Evolutionary conservation across 2,888 invertebrate species (phyloP), one percentile per base, ranked within the genome.

Genomic region (Pseudoips prasinana): DNA sequence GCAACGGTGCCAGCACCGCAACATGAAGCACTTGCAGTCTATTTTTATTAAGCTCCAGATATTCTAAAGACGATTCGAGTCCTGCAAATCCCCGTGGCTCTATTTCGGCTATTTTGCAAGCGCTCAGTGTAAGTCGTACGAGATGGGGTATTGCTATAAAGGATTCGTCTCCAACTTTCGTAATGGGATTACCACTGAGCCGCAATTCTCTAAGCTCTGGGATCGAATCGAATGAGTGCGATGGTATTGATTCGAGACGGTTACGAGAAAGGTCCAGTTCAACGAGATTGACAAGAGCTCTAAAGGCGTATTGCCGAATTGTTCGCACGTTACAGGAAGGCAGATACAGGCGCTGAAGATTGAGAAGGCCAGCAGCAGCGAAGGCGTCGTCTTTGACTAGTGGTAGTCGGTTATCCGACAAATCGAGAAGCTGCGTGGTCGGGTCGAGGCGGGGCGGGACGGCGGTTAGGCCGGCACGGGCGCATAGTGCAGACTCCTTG

Each of bases 251-350:
- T 14, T 81, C 82, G 18, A 96, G 81, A 30, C 90, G 83, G 73
- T 96, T 96, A 55, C 92, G 90, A 50, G 95, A 94, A 41, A 96
- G 84, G 69, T 96, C 95, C 45, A 96, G 82, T 70, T 96, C 95
- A 2, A 96, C 94, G 25, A 96, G 84, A 71, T 96, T 96, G 42
- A 92, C 94, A 18, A 96, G 90, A 55, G 93, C 92, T 51, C 93
- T 90, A 77, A 96, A 95, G 1, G 95, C 93, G 69, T 91, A 92
- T 33, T 92, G 91, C 53, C 94, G 93, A 49, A 96, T 90, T 0
- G 87, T 80, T 55, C 92, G 91, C 40, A 96, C 81, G 27, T 91
- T 90, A 71, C 96, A 96, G 39, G 92, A 90, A 18, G 93, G 89
- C 55, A 96, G 83, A 69, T 93, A 94, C 14, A 96, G 91, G 58